Percentiles rank a stretch among this genome's conserved stretches.
Evolutionary conservation across 37 sponge, comb jelly and placozoan species (phyloP).

Genomic region (Mnemiopsis leidyi): DNA sequence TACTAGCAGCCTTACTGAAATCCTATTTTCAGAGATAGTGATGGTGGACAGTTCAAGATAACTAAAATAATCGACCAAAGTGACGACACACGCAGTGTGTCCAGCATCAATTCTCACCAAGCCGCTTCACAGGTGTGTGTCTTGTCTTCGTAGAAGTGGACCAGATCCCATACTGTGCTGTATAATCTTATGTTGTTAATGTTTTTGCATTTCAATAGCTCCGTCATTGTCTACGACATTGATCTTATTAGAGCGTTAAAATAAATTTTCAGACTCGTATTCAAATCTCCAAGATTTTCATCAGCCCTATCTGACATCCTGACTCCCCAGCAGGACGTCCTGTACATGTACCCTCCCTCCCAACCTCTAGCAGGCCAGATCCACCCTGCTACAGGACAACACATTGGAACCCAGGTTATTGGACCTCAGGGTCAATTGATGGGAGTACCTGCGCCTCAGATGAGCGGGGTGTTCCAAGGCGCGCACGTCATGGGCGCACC

Average conservation of each 20-base stretch:
- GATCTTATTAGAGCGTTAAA: no score
- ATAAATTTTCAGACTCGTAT: no score
- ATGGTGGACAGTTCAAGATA: conserved; percentile 48
- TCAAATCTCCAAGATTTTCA: no score
- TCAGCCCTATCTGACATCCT: background rate
- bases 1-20: no score
- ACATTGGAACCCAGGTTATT: background rate
- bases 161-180: no score
- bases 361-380: background rate
- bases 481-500: background rate
- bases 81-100: conserved; percentile 46
- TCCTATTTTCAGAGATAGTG: conserved; percentile 20
- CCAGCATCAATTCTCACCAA: background rate
- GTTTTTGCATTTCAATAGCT: background rate
- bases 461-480: background rate
- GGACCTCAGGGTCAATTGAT: background rate
- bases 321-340: background rate
- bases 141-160: no score
- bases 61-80: conserved; percentile 35
- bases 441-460: background rate
- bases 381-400: background rate
- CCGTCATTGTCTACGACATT: no score
- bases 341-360: conserved; percentile 21
- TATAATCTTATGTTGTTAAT: no score
- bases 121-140: conserved; percentile 1